These are phyloP conservation scores for Neoseiulus cucumeris DNA, from an alignment of 1,140 invertebrate genomes.

Conservation along the genomic window DNA sequence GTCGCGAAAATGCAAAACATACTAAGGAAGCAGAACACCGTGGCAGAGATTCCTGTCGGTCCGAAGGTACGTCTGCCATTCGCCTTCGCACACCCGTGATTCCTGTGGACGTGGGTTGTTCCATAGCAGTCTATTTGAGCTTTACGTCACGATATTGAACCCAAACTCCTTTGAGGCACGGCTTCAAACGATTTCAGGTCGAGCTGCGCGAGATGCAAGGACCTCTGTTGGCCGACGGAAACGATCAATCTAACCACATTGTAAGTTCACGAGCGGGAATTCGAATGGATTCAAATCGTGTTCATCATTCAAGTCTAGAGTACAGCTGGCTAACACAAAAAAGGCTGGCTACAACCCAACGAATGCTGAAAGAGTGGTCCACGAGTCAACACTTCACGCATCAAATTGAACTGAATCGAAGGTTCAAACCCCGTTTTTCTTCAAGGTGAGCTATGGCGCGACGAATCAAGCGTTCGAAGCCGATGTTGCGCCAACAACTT, in stretches of 20 bases:
- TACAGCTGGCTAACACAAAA: too few species aligned
- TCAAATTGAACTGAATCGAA: too few species aligned
- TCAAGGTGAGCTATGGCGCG: slow-evolving; percentile 41
- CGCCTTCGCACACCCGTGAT: neutral
- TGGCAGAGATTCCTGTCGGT: slow-evolving; percentile 19
- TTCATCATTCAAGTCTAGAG: too few species aligned
- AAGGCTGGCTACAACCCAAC: too few species aligned
- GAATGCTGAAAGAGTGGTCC: too few species aligned
- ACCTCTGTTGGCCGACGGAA: slow-evolving; percentile 42
- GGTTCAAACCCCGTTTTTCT: too few species aligned
- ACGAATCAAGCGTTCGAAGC: slow-evolving; percentile 61
- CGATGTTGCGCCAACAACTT: slow-evolving; percentile 35
- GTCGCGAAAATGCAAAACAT: slow-evolving; percentile 19
- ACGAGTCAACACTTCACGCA: too few species aligned
- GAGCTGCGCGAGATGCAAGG: slow-evolving; percentile 66
- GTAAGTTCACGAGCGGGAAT: neutral
- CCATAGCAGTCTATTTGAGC: too few species aligned
- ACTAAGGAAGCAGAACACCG: slow-evolving; percentile 18
- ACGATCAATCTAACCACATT: slow-evolving; percentile 23
- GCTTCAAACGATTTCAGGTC: neutral
- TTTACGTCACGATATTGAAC: too few species aligned
- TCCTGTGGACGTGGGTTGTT: too few species aligned
- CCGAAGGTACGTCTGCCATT: slow-evolving; percentile 15
- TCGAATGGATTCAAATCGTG: too few species aligned
- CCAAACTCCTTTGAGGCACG: too few species aligned